Percentiles rank a stretch among this genome's conserved stretches.
Evolutionary conservation across 2,888 invertebrate genomes (phyloP).

Genomic region (Ichneumon xanthorius): DNA sequence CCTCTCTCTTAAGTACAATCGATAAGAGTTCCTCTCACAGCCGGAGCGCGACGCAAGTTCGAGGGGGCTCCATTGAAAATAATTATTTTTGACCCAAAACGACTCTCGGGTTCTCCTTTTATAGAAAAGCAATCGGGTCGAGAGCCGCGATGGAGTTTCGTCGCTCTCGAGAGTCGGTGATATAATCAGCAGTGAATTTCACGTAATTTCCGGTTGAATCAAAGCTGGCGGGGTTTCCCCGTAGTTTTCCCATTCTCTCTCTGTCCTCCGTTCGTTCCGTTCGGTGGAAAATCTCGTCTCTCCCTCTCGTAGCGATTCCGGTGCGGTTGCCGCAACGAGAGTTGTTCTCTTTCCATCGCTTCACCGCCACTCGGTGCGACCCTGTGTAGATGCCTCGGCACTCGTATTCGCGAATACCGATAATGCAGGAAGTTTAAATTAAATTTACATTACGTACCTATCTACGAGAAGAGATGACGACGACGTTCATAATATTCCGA

Average conservation of each 20-base stretch:
- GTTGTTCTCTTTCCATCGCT: constrained; percentile 53
- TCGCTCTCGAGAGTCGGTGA: constrained; percentile 70
- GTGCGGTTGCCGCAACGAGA: constrained; percentile 64
- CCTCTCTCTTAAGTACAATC: constrained; percentile 65
- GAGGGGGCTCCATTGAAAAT: constrained; percentile 65
- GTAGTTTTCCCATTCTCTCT: constrained; percentile 33
- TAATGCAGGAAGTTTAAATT: constrained; percentile 73
- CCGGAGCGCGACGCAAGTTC: constrained; percentile 57
- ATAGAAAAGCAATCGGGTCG: constrained; percentile 74
- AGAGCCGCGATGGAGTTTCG: constrained; percentile 43
- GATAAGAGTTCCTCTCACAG: constrained; percentile 65
- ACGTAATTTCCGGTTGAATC: constrained; percentile 76
- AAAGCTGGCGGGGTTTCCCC: constrained; percentile 65
- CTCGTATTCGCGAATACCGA: constrained; percentile 64
- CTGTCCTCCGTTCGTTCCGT: constrained; percentile 24
- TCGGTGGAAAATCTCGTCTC: constrained; percentile 53
- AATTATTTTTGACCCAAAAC: constrained; percentile 72
- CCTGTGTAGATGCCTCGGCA: constrained; percentile 25
- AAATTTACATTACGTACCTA: constrained; percentile 71
- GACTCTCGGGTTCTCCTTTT: constrained; percentile 71
- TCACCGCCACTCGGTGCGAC: constrained; percentile 22
- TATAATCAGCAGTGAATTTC: constrained; percentile 78
- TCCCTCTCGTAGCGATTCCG: constrained; percentile 49
- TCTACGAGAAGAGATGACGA: constrained; percentile 56
- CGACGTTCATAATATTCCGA: constrained; percentile 56